Evolutionary conservation across 2,888 invertebrate genomes (phyloP), one percentile per base, ranked within the genome.

Genomic region (Notocelia uddmanniana): DNA sequence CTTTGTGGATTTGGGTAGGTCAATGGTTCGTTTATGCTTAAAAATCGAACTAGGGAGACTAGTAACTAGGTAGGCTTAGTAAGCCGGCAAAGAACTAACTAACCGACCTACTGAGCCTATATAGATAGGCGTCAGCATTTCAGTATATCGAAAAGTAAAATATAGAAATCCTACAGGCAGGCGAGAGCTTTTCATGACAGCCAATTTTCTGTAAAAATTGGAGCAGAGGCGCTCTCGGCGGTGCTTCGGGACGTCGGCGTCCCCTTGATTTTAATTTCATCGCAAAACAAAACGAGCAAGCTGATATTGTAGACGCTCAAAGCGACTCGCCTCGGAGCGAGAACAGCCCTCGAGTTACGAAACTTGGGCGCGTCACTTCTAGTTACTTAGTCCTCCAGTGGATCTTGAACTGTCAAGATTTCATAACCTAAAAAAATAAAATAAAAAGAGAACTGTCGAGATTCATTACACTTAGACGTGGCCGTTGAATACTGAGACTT

Each of bases 181-280:
- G 45, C 21, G 57, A 76, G 74, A 78, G 74, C 69, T 68, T 75
- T 80, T 79, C 73, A 77, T 73, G 75, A 75, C 75, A 78, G 79
- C 78, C 78, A 79, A 78, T 77, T 76, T 80, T 74, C 78, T 79
- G 78, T 82, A 73, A 80, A 81, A 77, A 77, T 77, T 78, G 78
- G 75, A 75, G 76, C 76, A 78, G 76, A 77, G 73, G 73, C 77
- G 74, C 70, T 75, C 66, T 66, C 66, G 59, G 50, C 60, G 64
- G 58, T 69, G 71, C 59, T 71, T 54, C 59, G 55, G 63, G 21
- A 13, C 45, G 63, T 18, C 50, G 48, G 68, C 68, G 59, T 55
- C 67, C 72, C 69, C 73, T 68, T 78, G 80, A 81, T 82, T 85
- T 86, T 84, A 84, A 85, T 85, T 84, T 81, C 78, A 80, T 84